phyloP scores from a whole-genome alignment of 2,797 vertebrate genomes.

The Acomys russatus region DNA sequence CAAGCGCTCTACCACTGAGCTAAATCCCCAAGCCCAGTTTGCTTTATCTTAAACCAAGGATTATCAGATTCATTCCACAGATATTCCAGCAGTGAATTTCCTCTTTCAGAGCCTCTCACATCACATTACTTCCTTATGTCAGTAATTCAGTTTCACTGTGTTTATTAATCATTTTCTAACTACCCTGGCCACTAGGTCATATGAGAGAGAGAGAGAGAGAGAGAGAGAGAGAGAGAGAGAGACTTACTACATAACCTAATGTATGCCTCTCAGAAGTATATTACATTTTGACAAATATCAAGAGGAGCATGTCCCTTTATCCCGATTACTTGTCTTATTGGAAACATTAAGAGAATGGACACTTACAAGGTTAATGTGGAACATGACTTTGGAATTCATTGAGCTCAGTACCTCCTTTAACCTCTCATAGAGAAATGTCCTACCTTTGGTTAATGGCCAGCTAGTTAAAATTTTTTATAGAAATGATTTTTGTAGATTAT shows the following conservation, averaged over 20 bases:
- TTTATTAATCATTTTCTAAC: slow-evolving; percentile 46
- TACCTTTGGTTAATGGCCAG: not conserved
- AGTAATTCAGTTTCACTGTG: not conserved
- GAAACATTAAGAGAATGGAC: not conserved
- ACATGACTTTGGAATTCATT: slow-evolving; percentile 39
- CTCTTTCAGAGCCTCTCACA: not conserved
- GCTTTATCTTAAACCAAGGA: not conserved
- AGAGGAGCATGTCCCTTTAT: not conserved
- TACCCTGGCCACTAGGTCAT: not conserved
- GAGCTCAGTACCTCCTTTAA: not conserved
- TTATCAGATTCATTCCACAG: not conserved
- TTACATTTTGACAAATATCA: not conserved
- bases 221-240: not conserved
- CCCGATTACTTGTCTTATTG: not conserved
- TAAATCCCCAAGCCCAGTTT: not conserved
- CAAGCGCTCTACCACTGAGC: too few relatives aligned
- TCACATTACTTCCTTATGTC: not conserved
- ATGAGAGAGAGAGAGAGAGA: not conserved
- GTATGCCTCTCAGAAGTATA: not conserved
- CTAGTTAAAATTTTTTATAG: not conserved
- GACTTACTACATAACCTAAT: not conserved
- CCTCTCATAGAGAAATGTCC: not conserved
- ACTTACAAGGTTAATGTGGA: slow-evolving; percentile 13
- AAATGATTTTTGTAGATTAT: not conserved
- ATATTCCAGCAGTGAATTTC: not conserved